Evolutionary conservation across 2,113 vertebrate genomes (phyloP).

Genomic region (Tupaia chinensis): DNA sequence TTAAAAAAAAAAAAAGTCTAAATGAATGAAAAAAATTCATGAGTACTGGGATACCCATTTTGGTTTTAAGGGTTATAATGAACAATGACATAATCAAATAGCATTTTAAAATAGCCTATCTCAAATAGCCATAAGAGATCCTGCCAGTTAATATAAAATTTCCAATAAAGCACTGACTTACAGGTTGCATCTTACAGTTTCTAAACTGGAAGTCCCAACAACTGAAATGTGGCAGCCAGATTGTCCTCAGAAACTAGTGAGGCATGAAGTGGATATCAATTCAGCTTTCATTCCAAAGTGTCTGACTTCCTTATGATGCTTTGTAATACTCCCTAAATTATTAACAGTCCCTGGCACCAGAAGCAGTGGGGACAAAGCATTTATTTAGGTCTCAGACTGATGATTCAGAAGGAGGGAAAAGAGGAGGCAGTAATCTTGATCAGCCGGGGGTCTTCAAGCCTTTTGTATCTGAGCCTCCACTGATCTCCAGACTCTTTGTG

Average conservation of each 20-base stretch:
- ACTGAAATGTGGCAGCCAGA: neutral
- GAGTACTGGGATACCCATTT: neutral
- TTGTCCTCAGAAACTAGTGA: slow-evolving; percentile 10
- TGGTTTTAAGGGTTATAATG: neutral
- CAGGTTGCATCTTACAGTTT: neutral
- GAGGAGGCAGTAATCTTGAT: neutral
- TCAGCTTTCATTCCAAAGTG: slow-evolving; percentile 27
- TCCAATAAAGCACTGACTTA: neutral
- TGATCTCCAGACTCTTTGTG: neutral
- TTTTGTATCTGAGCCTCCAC: neutral
- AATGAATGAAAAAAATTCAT: neutral
- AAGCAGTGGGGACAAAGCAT: neutral
- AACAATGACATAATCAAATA: neutral
- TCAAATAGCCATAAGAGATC: neutral
- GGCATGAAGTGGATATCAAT: neutral
- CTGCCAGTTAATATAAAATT: neutral
- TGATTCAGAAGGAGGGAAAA: neutral
- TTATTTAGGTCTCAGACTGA: neutral
- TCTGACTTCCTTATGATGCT: slow-evolving; percentile 6
- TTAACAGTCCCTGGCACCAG: slow-evolving; percentile 13
- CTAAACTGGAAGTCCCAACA: neutral
- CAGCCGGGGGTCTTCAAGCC: neutral
- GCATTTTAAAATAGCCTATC: neutral
- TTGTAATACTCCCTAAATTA: neutral
- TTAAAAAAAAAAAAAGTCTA: too few relatives aligned